Percentiles rank a stretch among this genome's conserved stretches.
These are phyloP conservation scores for Mycteria americana DNA, from an alignment of 2,797 vertebrate species.

Conservation along the genomic window DNA sequence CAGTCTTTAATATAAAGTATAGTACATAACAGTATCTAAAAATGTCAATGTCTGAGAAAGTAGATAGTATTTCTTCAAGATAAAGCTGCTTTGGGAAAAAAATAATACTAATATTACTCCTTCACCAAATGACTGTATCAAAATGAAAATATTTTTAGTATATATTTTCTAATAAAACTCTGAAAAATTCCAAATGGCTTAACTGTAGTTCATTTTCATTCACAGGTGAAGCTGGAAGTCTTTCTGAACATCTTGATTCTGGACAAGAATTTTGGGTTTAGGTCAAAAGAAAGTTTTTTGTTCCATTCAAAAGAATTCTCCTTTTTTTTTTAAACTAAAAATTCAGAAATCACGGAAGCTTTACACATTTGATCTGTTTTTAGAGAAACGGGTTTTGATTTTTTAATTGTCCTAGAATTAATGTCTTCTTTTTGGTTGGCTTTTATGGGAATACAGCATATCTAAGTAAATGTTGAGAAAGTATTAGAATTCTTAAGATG, in stretches of 20 bases:
- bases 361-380: neutral
- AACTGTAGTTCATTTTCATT: neutral
- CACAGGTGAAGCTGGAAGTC: neutral
- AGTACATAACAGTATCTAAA: neutral
- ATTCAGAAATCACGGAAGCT: neutral
- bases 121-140: neutral
- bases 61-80: neutral
- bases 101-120: neutral
- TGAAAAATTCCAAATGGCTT: neutral
- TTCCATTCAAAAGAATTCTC: neutral
- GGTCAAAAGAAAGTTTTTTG: fast-evolving
- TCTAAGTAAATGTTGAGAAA: neutral
- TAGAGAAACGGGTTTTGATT: neutral
- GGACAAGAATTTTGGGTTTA: neutral
- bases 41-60: neutral
- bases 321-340: neutral
- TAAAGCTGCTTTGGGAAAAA: neutral
- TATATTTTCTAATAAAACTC: neutral
- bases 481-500: neutral
- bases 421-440: neutral
- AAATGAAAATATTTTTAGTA: neutral
- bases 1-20: neutral
- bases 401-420: neutral
- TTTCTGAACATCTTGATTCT: neutral
- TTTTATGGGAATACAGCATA: neutral